Percentiles rank a stretch among this genome's conserved stretches.
Evolutionary conservation across 2,888 invertebrate genomes (phyloP).

Genomic region (Oxystoma pomonae): DNA sequence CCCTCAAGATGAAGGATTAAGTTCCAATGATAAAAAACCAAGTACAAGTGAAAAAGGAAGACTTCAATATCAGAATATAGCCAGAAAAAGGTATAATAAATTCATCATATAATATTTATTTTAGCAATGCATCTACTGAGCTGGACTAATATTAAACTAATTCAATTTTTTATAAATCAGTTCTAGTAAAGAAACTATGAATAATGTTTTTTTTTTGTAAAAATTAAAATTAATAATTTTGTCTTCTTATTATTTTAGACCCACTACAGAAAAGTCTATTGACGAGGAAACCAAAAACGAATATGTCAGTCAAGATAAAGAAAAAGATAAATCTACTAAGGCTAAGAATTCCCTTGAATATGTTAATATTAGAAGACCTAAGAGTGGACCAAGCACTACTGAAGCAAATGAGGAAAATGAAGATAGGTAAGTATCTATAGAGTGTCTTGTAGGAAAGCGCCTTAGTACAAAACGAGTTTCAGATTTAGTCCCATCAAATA

Average conservation of each 20-base stretch:
- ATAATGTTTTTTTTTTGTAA: no score
- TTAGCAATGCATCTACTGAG: no score
- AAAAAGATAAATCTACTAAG: slow-evolving; percentile 29
- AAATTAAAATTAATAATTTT: no score
- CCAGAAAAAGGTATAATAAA: slow-evolving; percentile 36
- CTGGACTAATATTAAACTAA: no score
- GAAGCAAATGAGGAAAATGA: slow-evolving; percentile 28
- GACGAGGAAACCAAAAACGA: slow-evolving; percentile 21
- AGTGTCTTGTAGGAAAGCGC: no score
- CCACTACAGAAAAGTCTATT: slow-evolving; percentile 32
- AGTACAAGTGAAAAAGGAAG: slow-evolving; percentile 45
- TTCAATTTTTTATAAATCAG: no score
- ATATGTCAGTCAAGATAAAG: not conserved
- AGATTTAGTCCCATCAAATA: no score
- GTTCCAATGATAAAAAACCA: slow-evolving; percentile 39
- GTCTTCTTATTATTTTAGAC: slow-evolving; percentile 28
- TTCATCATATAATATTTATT: no score
- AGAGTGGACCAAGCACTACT: slow-evolving; percentile 47
- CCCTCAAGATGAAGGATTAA: slow-evolving; percentile 55
- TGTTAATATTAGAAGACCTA: slow-evolving; percentile 61
- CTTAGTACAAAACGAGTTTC: no score
- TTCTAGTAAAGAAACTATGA: no score
- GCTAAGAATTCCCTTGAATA: slow-evolving; percentile 57
- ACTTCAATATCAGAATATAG: slow-evolving; percentile 45
- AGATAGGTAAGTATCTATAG: slow-evolving; percentile 34